These are phyloP conservation scores for Liodrosophila aerea DNA, from an alignment of 2,888 invertebrate species.

Conservation along the genomic window DNA sequence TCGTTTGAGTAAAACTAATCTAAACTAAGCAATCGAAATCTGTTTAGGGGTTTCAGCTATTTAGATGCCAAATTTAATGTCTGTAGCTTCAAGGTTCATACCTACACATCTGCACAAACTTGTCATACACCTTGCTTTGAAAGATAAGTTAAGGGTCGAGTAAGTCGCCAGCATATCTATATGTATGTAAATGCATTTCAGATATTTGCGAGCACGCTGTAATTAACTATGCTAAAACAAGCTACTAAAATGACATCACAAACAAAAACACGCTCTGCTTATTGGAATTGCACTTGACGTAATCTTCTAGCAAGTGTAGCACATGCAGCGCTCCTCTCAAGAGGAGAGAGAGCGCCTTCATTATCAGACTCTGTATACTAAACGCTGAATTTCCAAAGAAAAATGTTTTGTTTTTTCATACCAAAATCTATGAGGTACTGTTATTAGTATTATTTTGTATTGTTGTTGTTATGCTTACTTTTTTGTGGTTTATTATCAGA, in stretches of 20 bases:
- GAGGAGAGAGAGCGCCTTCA: neutral
- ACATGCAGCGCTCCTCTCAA: neutral
- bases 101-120: no score
- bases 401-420: no score
- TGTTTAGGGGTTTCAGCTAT: no score
- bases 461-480: constrained; percentile 7
- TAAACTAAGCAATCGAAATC: no score
- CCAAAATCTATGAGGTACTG: neutral
- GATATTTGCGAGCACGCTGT: no score
- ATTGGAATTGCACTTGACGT: constrained; percentile 5
- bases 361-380: neutral
- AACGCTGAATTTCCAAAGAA: no score
- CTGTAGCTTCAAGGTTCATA: no score
- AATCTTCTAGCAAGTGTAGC: neutral
- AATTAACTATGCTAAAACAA: constrained; percentile 1
- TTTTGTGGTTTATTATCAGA: constrained; percentile 19
- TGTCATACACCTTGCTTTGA: no score
- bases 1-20: no score
- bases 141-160: no score
- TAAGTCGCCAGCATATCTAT: neutral
- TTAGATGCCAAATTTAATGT: no score
- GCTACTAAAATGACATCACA: constrained; percentile 10
- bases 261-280: neutral
- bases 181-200: neutral
- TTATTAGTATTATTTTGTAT: constrained; percentile 4